phyloP scores from a whole-genome alignment of 2,888 invertebrate genomes.

The Panorpa germanica region DNA sequence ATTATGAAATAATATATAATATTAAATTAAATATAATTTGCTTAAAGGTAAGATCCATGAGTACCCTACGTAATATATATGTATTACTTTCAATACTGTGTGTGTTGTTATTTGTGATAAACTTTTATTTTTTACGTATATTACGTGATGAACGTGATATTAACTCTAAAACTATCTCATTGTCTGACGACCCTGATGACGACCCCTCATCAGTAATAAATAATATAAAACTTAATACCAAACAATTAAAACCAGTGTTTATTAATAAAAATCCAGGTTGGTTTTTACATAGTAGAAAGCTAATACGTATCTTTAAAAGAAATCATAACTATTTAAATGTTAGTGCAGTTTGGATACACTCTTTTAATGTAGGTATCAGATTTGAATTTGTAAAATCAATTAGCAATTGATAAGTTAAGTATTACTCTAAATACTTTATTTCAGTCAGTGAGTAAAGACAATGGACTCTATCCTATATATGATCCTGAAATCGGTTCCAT shows the following conservation, averaged over 20 bases:
- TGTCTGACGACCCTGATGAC: neutral
- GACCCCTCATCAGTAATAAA: slow-evolving; percentile 9
- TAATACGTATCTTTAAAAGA: slow-evolving; percentile 21
- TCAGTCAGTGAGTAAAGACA: slow-evolving; percentile 19
- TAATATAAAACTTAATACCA: slow-evolving; percentile 12
- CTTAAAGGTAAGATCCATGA: too few relatives aligned
- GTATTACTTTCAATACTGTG: slow-evolving; percentile 13
- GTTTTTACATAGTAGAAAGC: slow-evolving; percentile 22
- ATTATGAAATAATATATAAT: too few relatives aligned
- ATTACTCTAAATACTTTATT: slow-evolving; percentile 9
- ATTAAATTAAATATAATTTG: too few relatives aligned
- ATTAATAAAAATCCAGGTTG: slow-evolving; percentile 24
- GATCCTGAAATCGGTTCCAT: slow-evolving; percentile 37
- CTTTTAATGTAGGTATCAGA: slow-evolving; percentile 21
- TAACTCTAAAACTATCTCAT: slow-evolving; percentile 11
- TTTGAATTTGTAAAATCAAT: neutral
- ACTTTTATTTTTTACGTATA: slow-evolving; percentile 25
- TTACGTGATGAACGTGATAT: slow-evolving; percentile 21
- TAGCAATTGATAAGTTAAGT: slow-evolving; percentile 5
- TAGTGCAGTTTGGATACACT: slow-evolving; percentile 28
- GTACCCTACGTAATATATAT: slow-evolving; percentile 13
- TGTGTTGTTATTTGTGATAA: slow-evolving; percentile 14
- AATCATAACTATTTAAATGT: slow-evolving; percentile 25
- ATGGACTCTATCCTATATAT: slow-evolving; percentile 22
- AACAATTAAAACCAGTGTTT: slow-evolving; percentile 22